phyloP scores from a whole-genome alignment of 2,797 vertebrate genomes.

The Periparus ater region DNA sequence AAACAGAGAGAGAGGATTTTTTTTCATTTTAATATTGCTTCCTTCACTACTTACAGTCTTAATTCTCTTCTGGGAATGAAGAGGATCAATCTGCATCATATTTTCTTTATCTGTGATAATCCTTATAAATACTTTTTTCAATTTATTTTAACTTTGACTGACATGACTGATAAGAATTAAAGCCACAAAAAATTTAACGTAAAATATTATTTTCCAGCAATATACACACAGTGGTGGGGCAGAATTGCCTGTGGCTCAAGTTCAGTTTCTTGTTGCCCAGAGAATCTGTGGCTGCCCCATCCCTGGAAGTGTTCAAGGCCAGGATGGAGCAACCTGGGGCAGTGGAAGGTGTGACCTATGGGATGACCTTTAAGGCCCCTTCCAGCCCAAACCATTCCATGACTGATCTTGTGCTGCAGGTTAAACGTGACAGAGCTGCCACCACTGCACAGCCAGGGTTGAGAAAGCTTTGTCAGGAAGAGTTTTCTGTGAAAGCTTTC shows the following conservation, averaged over 20 bases:
- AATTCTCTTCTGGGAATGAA: not conserved
- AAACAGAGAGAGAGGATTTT: not conserved
- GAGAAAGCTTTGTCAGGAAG: not conserved
- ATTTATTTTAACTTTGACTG: not conserved
- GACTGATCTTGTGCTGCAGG: not conserved
- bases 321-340: not conserved
- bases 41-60: not conserved
- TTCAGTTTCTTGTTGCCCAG: not conserved
- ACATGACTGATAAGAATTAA: not conserved
- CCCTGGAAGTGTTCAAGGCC: not conserved
- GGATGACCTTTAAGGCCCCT: not conserved
- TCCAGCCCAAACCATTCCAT: not conserved
- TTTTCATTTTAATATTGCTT: not conserved
- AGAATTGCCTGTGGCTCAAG: not conserved
- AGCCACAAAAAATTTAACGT: not conserved
- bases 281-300: not conserved
- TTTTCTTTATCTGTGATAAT: not conserved
- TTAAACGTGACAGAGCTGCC: not conserved
- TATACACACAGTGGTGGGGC: not conserved
- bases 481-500: not conserved
- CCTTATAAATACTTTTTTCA: not conserved
- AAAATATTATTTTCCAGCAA: not conserved
- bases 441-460: not conserved
- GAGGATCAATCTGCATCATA: not conserved
- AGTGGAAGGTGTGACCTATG: not conserved